These are phyloP conservation scores for Rhabdomys dilectus DNA, from an alignment of 2,113 vertebrate genomes.

Conservation along the genomic window DNA sequence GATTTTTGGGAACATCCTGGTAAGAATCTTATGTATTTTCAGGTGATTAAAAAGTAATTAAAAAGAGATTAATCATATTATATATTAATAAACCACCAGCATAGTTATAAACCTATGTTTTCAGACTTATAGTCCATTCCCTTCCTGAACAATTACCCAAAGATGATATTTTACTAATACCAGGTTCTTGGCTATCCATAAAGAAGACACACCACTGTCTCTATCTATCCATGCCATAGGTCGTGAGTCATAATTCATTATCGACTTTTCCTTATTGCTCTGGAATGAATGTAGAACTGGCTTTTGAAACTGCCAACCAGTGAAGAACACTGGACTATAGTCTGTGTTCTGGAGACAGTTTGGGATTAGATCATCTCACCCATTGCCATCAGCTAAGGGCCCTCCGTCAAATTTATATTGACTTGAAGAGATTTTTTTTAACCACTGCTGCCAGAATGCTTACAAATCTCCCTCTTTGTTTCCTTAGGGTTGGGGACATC, in stretches of 20 bases:
- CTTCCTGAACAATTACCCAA: not conserved
- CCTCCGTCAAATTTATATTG: not conserved
- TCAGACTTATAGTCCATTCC: not conserved
- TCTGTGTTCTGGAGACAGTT: not conserved
- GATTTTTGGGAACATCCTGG: not conserved
- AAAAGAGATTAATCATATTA: not conserved
- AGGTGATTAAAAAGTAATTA: not conserved
- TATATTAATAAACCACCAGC: not conserved
- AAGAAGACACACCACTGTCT: not conserved
- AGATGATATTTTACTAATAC: not conserved
- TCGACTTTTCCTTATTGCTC: slow-evolving; percentile 4
- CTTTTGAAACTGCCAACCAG: not conserved
- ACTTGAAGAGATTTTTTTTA: not conserved
- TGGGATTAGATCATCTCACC: not conserved
- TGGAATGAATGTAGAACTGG: not conserved
- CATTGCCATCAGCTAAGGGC: not conserved
- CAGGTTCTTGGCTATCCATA: not conserved
- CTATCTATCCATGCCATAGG: not conserved
- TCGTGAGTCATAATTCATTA: not conserved
- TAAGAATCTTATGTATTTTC: not conserved
- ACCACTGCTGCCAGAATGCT: not conserved
- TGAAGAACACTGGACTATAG: not conserved
- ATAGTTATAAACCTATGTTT: not conserved
- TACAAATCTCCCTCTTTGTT: not conserved
- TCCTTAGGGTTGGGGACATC: not conserved